Evolutionary conservation across 2,113 vertebrate genomes (phyloP).

Genomic region (Catharus fuscescens): DNA sequence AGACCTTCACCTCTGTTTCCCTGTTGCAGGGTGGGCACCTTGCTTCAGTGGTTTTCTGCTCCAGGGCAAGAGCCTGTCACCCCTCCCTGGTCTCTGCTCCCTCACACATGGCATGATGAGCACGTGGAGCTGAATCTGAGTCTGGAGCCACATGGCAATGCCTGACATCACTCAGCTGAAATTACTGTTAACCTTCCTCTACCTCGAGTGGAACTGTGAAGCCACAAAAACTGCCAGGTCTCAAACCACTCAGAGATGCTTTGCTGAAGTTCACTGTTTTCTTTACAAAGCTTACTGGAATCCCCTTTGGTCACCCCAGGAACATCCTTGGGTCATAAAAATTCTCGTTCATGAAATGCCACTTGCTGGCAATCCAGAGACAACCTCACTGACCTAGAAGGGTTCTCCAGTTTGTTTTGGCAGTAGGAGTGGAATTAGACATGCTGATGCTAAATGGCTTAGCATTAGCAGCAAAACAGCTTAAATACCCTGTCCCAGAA

Average conservation of each 20-base stretch:
- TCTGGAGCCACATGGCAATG: background rate
- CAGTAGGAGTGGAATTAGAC: background rate
- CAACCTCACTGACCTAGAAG: background rate
- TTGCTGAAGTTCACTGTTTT: background rate
- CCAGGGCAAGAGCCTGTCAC: background rate
- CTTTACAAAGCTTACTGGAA: background rate
- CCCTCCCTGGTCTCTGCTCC: background rate
- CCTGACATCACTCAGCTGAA: background rate
- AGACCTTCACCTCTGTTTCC: background rate
- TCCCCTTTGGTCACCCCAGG: background rate
- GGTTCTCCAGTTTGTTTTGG: constrained; percentile 8
- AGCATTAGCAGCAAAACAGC: constrained; percentile 31
- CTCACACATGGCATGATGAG: background rate
- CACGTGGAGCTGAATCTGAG: rapidly evolving
- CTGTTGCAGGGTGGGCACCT: background rate
- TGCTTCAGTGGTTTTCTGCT: background rate
- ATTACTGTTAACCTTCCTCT: background rate
- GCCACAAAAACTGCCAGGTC: rapidly evolving
- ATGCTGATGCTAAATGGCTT: constrained; percentile 34
- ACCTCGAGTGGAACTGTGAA: background rate
- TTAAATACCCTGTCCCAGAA: constrained; percentile 24
- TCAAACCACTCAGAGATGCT: background rate
- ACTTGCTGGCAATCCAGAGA: background rate
- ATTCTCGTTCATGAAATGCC: background rate
- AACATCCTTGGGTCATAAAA: background rate